phyloP scores from a whole-genome alignment of 2,888 invertebrate genomes.

The Embidobia sp. region DNA sequence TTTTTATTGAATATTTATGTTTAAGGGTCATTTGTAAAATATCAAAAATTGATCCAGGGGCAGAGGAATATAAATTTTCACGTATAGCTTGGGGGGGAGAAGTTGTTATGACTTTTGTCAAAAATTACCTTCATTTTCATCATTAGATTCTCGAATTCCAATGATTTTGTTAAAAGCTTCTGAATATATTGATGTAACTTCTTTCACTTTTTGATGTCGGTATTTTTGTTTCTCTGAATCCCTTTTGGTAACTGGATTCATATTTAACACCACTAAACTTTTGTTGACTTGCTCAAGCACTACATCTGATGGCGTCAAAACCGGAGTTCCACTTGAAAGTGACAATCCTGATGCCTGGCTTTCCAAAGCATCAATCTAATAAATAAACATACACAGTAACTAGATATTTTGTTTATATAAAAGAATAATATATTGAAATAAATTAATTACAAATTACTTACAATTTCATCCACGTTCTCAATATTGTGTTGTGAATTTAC shows the following conservation, averaged over 20 bases:
- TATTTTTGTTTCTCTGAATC: constrained; percentile 12
- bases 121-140: constrained; percentile 13
- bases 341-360: constrained; percentile 12
- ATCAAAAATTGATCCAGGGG: neutral
- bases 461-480: constrained; percentile 1
- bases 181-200: constrained; percentile 1
- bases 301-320: constrained; percentile 2
- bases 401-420: neutral
- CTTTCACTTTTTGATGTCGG: constrained; percentile 18
- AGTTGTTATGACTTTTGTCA: no score
- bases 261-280: constrained; percentile 8
- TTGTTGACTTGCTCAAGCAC: constrained; percentile 3
- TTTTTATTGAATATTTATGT: no score
- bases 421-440: neutral
- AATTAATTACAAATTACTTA: constrained; percentile 1
- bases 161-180: constrained; percentile 26
- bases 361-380: constrained; percentile 9
- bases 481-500: no score
- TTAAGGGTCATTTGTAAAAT: no score
- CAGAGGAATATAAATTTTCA: neutral
- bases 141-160: neutral
- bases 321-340: constrained; percentile 1
- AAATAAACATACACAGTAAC: neutral
- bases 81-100: no score
- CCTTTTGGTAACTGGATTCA: constrained; percentile 1